These are phyloP conservation scores for cattle (Bos taurus) DNA, from an alignment of 2,113 vertebrate species.

Conservation along the genomic window ARS-UCD2.0 NC_037335.1:86706001-86706500, in stretches of 20 bases:
- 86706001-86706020: neutral
- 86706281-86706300: accelerated
- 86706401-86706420: neutral
- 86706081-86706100: neutral
- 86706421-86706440: neutral
- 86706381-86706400: neutral
- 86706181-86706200: neutral
- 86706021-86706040: neutral
- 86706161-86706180: accelerated
- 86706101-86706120: accelerated
- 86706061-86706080: neutral
- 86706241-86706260: too few relatives aligned
- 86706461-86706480: neutral
- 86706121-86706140: neutral
- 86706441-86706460: neutral
- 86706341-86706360: neutral
- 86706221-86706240: neutral
- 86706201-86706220: too few relatives aligned
- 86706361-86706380: neutral
- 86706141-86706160: neutral
- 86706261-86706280: accelerated
- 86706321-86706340: neutral
- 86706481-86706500: neutral
- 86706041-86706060: neutral
- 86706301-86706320: neutral